These are phyloP conservation scores for Chamaea fasciata DNA, from an alignment of 2,113 vertebrate species.

Conservation along the genomic window DNA sequence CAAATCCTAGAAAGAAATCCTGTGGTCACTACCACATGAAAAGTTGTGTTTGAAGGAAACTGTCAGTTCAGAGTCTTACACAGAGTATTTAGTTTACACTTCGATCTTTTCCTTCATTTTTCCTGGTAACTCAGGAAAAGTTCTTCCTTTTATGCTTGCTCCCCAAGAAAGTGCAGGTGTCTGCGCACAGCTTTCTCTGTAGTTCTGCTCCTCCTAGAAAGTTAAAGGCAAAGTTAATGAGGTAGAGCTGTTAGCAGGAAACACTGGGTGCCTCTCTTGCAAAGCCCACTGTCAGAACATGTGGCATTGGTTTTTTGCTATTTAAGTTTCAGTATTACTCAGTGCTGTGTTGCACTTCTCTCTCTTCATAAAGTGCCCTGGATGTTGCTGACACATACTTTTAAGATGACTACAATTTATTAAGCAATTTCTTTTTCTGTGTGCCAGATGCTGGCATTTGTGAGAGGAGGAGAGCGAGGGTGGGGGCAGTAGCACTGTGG, in stretches of 20 bases:
- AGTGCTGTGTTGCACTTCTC: background rate
- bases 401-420: background rate
- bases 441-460: background rate
- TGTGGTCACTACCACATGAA: background rate
- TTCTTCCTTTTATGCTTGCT: background rate
- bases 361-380: background rate
- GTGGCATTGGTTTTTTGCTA: background rate
- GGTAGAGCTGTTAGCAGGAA: background rate
- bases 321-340: background rate
- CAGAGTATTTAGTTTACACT: background rate
- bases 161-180: background rate
- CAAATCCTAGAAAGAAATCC: background rate
- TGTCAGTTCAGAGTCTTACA: background rate
- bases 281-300: background rate
- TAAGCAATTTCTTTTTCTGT: background rate
- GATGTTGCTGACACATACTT: background rate
- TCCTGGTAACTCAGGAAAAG: background rate
- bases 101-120: background rate
- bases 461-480: background rate
- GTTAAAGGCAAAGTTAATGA: background rate
- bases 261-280: background rate
- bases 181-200: background rate
- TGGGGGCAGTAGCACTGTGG: rapidly evolving
- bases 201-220: background rate
- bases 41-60: background rate